phyloP scores from a whole-genome alignment of 1,140 invertebrate genomes.

The Halictus rubicundus region DNA sequence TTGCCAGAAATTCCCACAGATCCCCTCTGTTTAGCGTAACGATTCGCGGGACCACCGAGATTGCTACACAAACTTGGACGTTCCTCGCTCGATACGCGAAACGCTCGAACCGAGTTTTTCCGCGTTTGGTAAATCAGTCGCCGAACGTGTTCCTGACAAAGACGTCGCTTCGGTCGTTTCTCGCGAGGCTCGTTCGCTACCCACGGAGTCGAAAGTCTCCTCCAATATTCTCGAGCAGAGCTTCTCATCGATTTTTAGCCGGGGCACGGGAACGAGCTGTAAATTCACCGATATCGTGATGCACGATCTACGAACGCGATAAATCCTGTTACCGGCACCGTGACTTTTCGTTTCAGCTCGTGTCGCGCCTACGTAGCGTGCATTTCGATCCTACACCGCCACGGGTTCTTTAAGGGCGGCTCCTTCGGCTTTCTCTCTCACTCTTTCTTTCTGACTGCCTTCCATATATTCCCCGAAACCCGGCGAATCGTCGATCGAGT shows the following conservation, averaged over 20 bases:
- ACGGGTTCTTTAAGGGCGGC: slow-evolving; percentile 17
- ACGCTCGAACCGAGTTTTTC: not conserved
- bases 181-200: slow-evolving; percentile 21
- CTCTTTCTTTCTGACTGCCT: not conserved
- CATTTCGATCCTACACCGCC: slow-evolving; percentile 22
- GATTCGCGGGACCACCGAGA: too few species aligned
- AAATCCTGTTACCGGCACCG: slow-evolving; percentile 61
- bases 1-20: not conserved
- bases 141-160: not conserved
- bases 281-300: slow-evolving; percentile 63
- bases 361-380: slow-evolving; percentile 53
- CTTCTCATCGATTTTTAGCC: slow-evolving; percentile 58
- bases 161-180: not conserved
- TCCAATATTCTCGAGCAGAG: slow-evolving; percentile 45
- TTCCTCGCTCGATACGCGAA: too few species aligned
- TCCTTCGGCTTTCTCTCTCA: not conserved
- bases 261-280: slow-evolving; percentile 52
- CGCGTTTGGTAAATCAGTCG: slow-evolving; percentile 44
- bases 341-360: slow-evolving; percentile 60
- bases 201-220: slow-evolving; percentile 31
- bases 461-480: not conserved
- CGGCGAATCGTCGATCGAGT: not conserved
- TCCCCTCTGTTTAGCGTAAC: not conserved
- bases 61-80: too few species aligned
- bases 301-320: slow-evolving; percentile 64